These are phyloP conservation scores for Mnemiopsis leidyi DNA, from an alignment of 37 sponge, comb jelly and placozoan genomes.

Conservation along the genomic window DNA sequence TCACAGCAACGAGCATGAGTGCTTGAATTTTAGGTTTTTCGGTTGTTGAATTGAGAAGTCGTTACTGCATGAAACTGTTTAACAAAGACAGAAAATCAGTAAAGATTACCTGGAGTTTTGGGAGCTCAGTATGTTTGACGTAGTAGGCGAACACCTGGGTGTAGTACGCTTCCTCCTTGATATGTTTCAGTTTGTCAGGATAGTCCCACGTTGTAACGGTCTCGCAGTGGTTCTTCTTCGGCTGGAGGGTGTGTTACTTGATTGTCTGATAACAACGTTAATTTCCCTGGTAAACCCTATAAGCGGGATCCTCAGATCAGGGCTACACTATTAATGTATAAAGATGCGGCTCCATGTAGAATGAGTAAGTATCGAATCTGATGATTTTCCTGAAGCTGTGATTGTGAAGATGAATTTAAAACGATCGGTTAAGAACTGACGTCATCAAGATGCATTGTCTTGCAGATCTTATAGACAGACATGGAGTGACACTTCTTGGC, in stretches of 20 bases:
- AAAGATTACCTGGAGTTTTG: conserved; percentile 25
- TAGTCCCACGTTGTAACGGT: conserved; percentile 7
- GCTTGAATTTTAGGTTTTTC: too few species aligned
- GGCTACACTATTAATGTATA: too few species aligned
- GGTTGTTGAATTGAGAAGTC: too few species aligned
- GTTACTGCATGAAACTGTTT: not conserved
- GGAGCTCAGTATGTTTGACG: not conserved
- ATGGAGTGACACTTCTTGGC: conserved; percentile 36
- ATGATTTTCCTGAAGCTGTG: not conserved
- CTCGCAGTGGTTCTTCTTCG: conserved; percentile 2
- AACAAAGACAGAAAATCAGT: too few species aligned
- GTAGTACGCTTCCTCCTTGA: not conserved
- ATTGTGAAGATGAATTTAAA: too few species aligned
- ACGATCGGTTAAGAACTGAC: too few species aligned
- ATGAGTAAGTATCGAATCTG: not conserved
- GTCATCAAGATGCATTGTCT: not conserved
- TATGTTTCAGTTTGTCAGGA: not conserved
- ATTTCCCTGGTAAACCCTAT: too few species aligned
- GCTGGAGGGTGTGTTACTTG: too few species aligned
- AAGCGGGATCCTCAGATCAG: too few species aligned
- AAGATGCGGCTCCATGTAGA: too few species aligned
- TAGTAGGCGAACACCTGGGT: conserved; percentile 7
- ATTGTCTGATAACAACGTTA: too few species aligned
- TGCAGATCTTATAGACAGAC: not conserved
- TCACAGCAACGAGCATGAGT: too few species aligned